Evolutionary conservation across 1,140 invertebrate species (phyloP).

Genomic region (Phymastichus coffea): DNA sequence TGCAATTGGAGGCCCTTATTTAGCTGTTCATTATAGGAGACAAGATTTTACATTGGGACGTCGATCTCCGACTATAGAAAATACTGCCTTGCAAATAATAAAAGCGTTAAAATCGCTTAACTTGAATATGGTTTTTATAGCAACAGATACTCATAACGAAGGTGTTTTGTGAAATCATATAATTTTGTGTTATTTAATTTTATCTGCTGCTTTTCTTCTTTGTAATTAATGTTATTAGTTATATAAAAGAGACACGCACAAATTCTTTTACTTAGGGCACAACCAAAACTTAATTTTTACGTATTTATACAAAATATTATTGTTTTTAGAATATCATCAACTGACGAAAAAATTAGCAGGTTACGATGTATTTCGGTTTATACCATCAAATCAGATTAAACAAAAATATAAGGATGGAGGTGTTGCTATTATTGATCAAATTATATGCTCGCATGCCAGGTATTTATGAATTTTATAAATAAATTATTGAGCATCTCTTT

Average conservation of each 20-base stretch:
- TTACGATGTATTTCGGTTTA: conserved; percentile 56
- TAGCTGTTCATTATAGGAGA: conserved; percentile 80
- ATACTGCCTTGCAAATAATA: conserved; percentile 71
- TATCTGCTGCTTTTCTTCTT: no score
- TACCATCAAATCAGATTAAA: conserved; percentile 49
- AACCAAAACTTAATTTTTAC: neutral
- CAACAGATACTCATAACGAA: conserved; percentile 71
- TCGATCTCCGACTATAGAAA: conserved; percentile 71
- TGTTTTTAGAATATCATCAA: conserved; percentile 58
- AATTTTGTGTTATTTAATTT: no score
- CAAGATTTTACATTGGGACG: conserved; percentile 77
- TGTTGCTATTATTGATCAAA: conserved; percentile 95
- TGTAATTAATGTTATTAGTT: no score
- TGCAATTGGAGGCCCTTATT: conserved; percentile 72
- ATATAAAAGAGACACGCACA: no score
- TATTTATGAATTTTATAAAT: conserved; percentile 35
- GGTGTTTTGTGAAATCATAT: conserved; percentile 45
- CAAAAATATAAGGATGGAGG: conserved; percentile 77
- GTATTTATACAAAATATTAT: neutral
- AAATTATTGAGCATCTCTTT: neutral
- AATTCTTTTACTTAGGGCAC: no score
- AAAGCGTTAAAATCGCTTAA: conserved; percentile 61
- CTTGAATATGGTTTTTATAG: conserved; percentile 73
- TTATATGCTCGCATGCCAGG: conserved; percentile 85
- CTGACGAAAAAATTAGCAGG: conserved; percentile 52